Conservation (phyloP, 2,113 vertebrate genomes). For the Ammodytes marinus region DNA sequence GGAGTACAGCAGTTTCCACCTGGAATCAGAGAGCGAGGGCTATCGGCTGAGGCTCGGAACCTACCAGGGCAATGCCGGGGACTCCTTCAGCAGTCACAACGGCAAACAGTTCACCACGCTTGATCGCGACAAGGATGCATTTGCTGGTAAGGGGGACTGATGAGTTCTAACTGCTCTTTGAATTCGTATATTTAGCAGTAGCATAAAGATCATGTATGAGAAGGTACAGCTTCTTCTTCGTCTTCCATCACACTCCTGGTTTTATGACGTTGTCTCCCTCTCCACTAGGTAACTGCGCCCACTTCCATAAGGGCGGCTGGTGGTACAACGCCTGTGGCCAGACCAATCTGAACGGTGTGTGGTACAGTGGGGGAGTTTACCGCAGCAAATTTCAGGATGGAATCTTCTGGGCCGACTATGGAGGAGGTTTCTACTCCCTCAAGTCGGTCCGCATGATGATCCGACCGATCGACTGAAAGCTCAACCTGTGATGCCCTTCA, state of each 20-base stretch:
- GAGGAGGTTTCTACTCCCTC: slow-evolving; percentile 96
- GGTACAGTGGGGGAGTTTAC: slow-evolving; percentile 97
- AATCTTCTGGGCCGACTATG: slow-evolving; percentile 98
- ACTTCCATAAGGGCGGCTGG: slow-evolving; percentile 99
- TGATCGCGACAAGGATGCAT: slow-evolving; percentile 95
- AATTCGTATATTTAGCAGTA: neutral
- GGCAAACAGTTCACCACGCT: slow-evolving; percentile 98
- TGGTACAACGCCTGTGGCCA: slow-evolving; percentile 99
- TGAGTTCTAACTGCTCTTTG: neutral
- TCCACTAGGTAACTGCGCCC: slow-evolving; percentile 94
- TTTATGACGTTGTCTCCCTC: neutral
- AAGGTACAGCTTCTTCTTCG: neutral
- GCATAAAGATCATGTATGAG: neutral
- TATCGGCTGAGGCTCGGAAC: slow-evolving; percentile 93
- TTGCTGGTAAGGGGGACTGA: slow-evolving; percentile 88
- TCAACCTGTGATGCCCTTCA: neutral
- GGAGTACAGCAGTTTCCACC: slow-evolving; percentile 96
- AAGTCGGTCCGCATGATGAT: slow-evolving; percentile 96
- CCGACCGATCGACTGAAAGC: slow-evolving; percentile 91
- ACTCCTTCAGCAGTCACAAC: slow-evolving; percentile 96
- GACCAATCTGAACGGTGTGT: slow-evolving; percentile 97
- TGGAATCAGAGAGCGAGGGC: slow-evolving; percentile 93
- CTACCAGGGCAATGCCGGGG: slow-evolving; percentile 97
- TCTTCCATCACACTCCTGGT: neutral
- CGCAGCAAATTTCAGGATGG: slow-evolving; percentile 98